Conservation (phyloP, 2,113 vertebrate species). For the Coregonus clupeaformis region DNA sequence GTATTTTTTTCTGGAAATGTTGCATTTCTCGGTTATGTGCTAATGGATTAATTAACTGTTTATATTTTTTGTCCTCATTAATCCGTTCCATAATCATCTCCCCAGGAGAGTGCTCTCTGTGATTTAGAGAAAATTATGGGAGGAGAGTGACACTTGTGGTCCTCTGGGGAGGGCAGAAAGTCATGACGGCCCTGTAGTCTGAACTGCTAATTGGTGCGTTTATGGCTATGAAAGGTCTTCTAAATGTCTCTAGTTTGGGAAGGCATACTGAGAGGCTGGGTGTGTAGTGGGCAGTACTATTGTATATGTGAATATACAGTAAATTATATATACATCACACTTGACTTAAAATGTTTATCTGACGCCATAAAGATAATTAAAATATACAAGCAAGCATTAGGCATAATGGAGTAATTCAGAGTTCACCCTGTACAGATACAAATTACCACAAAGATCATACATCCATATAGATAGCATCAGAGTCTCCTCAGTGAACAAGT, state of each 20-base stretch:
- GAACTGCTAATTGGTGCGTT: conserved; percentile 62
- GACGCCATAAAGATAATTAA: too few relatives aligned
- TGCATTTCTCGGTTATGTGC: conserved; percentile 75
- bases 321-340: too few relatives aligned
- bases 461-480: too few relatives aligned
- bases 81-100: conserved; percentile 58
- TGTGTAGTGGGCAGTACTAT: too few relatives aligned
- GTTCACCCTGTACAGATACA: too few relatives aligned
- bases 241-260: conserved; percentile 62
- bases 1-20: background rate
- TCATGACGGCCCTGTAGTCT: background rate
- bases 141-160: conserved; percentile 26
- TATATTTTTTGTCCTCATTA: conserved; percentile 42
- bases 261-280: conserved; percentile 42
- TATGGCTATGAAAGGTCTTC: conserved; percentile 57
- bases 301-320: too few relatives aligned
- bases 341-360: too few relatives aligned
- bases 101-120: conserved; percentile 47
- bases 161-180: conserved; percentile 51
- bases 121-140: conserved; percentile 46
- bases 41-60: conserved; percentile 80
- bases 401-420: too few relatives aligned
- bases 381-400: too few relatives aligned
- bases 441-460: too few relatives aligned
- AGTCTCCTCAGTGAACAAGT: too few relatives aligned